These are phyloP conservation scores for Peromyscus aztecus DNA, from an alignment of 2,797 vertebrate genomes.

Conservation along the genomic window DNA sequence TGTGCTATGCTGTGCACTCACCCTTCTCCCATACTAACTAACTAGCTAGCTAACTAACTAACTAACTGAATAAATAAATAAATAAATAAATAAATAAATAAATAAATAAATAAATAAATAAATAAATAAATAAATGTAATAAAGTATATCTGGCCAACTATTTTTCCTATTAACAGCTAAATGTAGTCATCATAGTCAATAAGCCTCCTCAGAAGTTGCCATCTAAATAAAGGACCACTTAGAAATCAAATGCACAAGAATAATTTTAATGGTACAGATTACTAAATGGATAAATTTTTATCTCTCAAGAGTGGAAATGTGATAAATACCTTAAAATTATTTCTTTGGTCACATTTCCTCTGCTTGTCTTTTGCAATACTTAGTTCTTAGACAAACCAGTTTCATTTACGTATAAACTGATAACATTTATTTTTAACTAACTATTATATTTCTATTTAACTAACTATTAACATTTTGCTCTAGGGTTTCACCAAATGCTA, in stretches of 20 bases:
- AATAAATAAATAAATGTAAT: not conserved
- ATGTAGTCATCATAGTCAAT: not conserved
- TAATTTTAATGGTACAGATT: not conserved
- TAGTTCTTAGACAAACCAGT: not conserved
- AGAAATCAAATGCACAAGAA: not conserved
- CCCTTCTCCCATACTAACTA: not conserved
- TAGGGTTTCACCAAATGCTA: not conserved
- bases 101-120: too few species aligned
- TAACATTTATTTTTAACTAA: not conserved
- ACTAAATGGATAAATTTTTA: not conserved
- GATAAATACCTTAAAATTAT: not conserved
- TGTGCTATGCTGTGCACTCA: not conserved
- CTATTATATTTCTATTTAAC: not conserved
- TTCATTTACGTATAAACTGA: not conserved
- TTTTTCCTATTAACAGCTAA: not conserved
- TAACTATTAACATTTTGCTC: not conserved
- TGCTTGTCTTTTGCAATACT: not conserved
- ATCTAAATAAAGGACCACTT: not conserved
- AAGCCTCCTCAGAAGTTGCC: not conserved
- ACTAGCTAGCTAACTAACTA: not conserved
- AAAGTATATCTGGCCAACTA: not conserved
- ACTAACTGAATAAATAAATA: not conserved
- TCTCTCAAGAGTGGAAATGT: not conserved
- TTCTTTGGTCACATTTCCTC: not conserved
- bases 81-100: not conserved